phyloP scores from a whole-genome alignment of 2,113 vertebrate genomes.

The Morone saxatilis region DNA sequence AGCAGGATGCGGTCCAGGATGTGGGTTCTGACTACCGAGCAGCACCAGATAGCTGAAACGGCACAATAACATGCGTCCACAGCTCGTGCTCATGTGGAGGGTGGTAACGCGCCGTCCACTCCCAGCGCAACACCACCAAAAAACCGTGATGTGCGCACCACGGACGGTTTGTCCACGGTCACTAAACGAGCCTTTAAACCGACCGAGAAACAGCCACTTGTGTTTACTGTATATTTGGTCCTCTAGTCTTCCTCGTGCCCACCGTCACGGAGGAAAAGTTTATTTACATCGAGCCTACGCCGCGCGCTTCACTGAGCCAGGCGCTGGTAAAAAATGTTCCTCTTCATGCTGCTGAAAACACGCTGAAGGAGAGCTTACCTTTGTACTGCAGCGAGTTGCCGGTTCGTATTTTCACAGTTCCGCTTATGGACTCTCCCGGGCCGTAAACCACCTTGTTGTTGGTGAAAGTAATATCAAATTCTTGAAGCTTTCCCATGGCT shows the following conservation, averaged over 20 bases:
- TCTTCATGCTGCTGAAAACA: background rate
- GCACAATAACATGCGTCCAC: background rate
- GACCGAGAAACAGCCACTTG: background rate
- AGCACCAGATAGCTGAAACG: background rate
- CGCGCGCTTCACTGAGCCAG: slow-evolving; percentile 14
- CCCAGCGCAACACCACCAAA: slow-evolving; percentile 13
- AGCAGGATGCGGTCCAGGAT: slow-evolving; percentile 39
- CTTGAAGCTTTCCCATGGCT: slow-evolving; percentile 94
- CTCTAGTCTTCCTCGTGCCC: background rate
- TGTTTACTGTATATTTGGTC: background rate
- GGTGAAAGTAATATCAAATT: slow-evolving; percentile 91
- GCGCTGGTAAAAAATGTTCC: background rate
- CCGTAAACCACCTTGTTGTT: slow-evolving; percentile 93
- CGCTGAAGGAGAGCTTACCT: slow-evolving; percentile 83
- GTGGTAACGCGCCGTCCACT: slow-evolving; percentile 38
- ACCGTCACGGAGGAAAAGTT: slow-evolving; percentile 50
- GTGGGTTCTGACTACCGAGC: background rate
- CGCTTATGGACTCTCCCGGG: slow-evolving; percentile 92
- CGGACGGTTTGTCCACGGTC: background rate
- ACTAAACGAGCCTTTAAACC: background rate
- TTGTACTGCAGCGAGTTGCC: slow-evolving; percentile 88
- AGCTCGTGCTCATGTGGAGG: slow-evolving; percentile 6
- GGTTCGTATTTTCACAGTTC: slow-evolving; percentile 88
- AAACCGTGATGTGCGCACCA: background rate
- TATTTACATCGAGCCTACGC: background rate